Conservation (phyloP, 2,888 invertebrate genomes). For the Yponomeuta sedellus region DNA sequence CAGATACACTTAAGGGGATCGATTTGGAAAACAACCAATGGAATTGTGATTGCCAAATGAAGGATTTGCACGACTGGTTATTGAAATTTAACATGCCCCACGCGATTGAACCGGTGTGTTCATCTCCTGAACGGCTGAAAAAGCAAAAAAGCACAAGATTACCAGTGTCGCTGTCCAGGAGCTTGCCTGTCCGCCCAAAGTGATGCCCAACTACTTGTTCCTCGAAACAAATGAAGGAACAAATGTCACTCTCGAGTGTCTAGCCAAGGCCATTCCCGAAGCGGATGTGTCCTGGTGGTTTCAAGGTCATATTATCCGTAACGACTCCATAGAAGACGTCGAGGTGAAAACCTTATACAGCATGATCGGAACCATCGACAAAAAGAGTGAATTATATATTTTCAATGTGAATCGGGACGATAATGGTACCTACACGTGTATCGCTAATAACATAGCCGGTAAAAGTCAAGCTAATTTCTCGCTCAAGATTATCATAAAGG, state of each 20-base stretch:
- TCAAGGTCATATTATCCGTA: constrained; percentile 87
- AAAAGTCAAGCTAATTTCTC: constrained; percentile 87
- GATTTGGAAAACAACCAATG: constrained; percentile 91
- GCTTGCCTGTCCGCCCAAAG: constrained; percentile 88
- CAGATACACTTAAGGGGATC: constrained; percentile 86
- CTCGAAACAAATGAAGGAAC: constrained; percentile 87
- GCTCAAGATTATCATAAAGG: constrained; percentile 83
- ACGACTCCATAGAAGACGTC: constrained; percentile 74
- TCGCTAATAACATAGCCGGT: constrained; percentile 91
- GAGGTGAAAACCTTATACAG: constrained; percentile 11
- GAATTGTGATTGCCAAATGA: constrained; percentile 90
- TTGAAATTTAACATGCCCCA: constrained; percentile 85
- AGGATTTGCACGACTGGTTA: constrained; percentile 87
- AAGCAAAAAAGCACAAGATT: constrained; percentile 81
- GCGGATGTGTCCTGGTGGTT: constrained; percentile 90
- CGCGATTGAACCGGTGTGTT: constrained; percentile 86
- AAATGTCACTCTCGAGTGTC: constrained; percentile 87
- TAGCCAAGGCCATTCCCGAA: constrained; percentile 87
- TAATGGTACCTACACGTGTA: constrained; percentile 90
- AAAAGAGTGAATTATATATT: constrained; percentile 86
- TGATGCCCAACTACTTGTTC: constrained; percentile 84
- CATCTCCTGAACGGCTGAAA: constrained; percentile 80
- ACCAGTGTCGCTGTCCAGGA: constrained; percentile 81
- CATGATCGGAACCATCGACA: constrained; percentile 69
- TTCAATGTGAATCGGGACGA: constrained; percentile 86